Conservation (phyloP, 2,888 invertebrate genomes). For the Dryomyza anilis region DNA sequence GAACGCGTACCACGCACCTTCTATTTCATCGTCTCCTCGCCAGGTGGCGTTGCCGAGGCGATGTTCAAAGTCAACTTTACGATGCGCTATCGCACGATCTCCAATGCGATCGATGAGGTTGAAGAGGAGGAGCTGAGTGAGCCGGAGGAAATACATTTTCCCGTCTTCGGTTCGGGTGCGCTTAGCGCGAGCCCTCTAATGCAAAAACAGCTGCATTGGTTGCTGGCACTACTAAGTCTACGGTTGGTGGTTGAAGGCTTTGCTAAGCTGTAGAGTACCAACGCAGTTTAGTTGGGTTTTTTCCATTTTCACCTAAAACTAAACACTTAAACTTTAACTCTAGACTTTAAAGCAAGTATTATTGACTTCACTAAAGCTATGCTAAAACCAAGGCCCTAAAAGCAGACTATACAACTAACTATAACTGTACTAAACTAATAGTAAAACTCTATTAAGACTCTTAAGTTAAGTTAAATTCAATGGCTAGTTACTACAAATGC, state of each 20-base stretch:
- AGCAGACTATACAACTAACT: slow-evolving; percentile 24
- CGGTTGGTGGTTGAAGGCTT: too few relatives aligned
- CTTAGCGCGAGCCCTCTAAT: background rate
- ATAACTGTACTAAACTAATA: too few relatives aligned
- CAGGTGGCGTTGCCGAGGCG: slow-evolving; percentile 60
- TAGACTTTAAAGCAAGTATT: slow-evolving; percentile 35
- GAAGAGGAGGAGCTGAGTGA: slow-evolving; percentile 61
- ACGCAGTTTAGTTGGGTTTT: background rate
- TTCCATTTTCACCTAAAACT: slow-evolving; percentile 1
- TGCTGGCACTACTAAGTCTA: slow-evolving; percentile 43
- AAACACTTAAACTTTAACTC: slow-evolving; percentile 3
- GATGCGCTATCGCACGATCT: slow-evolving; percentile 58
- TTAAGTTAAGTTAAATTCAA: too few relatives aligned
- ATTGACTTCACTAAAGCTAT: slow-evolving; percentile 41
- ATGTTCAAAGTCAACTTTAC: slow-evolving; percentile 61
- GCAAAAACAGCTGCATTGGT: slow-evolving; percentile 37
- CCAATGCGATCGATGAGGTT: slow-evolving; percentile 57
- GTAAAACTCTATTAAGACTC: too few relatives aligned
- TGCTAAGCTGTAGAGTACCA: slow-evolving; percentile 3
- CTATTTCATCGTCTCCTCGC: slow-evolving; percentile 61
- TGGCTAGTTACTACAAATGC: too few relatives aligned
- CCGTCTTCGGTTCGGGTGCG: slow-evolving; percentile 51
- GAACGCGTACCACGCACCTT: slow-evolving; percentile 60
- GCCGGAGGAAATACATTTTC: slow-evolving; percentile 62
- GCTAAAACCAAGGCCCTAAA: slow-evolving; percentile 30